Percentiles rank a stretch among this genome's conserved stretches.
phyloP scores from a whole-genome alignment of 2,888 invertebrate genomes.

The Epinotia bilunana region DNA sequence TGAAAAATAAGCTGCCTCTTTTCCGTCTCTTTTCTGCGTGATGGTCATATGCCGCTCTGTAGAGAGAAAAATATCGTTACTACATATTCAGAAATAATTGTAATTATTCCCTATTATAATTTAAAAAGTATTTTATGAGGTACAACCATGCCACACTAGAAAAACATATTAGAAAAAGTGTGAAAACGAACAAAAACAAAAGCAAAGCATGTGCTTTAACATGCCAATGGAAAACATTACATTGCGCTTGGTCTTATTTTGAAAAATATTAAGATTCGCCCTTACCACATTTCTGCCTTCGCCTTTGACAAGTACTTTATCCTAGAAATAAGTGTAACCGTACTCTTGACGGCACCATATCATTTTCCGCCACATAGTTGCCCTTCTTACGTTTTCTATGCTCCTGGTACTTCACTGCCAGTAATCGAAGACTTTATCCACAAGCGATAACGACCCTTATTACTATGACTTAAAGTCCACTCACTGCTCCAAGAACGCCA shows the following conservation, averaged over 20 bases:
- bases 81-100: not conserved
- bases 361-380: not conserved
- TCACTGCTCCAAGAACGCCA: constrained; percentile 57
- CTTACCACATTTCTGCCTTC: not conserved
- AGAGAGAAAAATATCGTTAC: constrained; percentile 48
- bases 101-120: not conserved
- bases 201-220: constrained; percentile 42
- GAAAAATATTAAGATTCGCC: not conserved
- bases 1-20: constrained; percentile 94
- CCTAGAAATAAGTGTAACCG: not conserved
- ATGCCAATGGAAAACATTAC: constrained; percentile 42
- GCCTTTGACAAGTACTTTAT: not conserved
- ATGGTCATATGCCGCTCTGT: constrained; percentile 87
- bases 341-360: no score
- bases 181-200: constrained; percentile 40
- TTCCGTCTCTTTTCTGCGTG: constrained; percentile 94
- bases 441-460: constrained; percentile 3
- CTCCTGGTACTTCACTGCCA: not conserved
- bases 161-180: constrained; percentile 29
- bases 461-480: constrained; percentile 41
- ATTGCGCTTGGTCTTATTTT: constrained; percentile 43
- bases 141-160: constrained; percentile 36
- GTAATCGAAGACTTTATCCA: not conserved
- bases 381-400: not conserved
- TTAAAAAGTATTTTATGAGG: not conserved